These are phyloP conservation scores for Bombus ignitus DNA, from an alignment of 1,140 invertebrate genomes.

Conservation along the genomic window DNA sequence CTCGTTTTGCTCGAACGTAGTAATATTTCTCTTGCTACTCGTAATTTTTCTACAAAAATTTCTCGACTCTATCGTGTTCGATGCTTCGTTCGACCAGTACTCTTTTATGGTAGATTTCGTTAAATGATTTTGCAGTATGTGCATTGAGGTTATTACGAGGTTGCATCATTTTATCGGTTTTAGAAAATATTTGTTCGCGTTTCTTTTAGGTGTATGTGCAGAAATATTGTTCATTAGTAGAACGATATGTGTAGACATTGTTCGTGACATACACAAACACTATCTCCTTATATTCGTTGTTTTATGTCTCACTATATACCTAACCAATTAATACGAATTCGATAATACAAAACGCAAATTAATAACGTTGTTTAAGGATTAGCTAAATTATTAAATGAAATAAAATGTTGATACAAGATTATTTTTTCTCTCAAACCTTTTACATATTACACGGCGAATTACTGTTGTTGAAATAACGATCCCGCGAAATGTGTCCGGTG, in stretches of 20 bases:
- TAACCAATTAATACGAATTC: not conserved
- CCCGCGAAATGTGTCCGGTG: conserved; percentile 51
- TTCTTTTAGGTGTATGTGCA: too few species aligned
- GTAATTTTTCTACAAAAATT: not conserved
- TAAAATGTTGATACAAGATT: not conserved
- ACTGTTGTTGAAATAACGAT: conserved; percentile 57
- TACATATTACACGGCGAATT: not conserved
- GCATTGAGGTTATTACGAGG: too few species aligned
- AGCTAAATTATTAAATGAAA: not conserved
- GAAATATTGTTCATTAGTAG: too few species aligned
- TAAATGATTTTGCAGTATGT: not conserved
- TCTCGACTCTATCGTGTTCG: not conserved
- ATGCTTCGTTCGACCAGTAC: not conserved
- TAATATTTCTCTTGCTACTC: conserved; percentile 17
- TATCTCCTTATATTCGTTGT: too few species aligned
- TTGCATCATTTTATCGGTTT: too few species aligned
- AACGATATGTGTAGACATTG: too few species aligned
- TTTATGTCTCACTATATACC: too few species aligned
- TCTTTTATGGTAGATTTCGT: not conserved
- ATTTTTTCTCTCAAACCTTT: not conserved
- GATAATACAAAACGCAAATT: not conserved
- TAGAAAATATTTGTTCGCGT: too few species aligned
- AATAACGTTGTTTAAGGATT: not conserved
- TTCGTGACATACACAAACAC: too few species aligned
- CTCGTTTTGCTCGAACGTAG: conserved; percentile 3